A percentile compares a stretch with the other conserved stretches of the same genome.
phyloP scores from a whole-genome alignment of 1,140 invertebrate genomes.

The Drosophila bocki region DNA sequence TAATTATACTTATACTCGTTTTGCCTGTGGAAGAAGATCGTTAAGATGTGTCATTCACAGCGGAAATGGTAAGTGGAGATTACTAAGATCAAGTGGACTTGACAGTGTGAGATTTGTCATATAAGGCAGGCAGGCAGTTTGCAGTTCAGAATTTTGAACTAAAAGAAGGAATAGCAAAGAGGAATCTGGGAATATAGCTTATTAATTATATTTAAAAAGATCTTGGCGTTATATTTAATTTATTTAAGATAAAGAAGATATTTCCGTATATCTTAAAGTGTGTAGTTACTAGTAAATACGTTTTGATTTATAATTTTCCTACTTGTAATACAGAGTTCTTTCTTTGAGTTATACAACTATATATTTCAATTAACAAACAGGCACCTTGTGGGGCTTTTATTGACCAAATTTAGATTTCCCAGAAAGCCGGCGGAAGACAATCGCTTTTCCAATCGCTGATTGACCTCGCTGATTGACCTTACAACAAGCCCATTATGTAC shows the following conservation, averaged over 20 bases:
- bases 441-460: conserved; percentile 58
- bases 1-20: conserved; percentile 29
- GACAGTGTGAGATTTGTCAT: not conserved
- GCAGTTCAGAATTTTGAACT: not conserved
- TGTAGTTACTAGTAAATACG: not conserved
- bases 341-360: not conserved
- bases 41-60: conserved; percentile 42
- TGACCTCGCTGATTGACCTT: conserved; percentile 74
- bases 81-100: conserved; percentile 10
- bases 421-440: conserved; percentile 40
- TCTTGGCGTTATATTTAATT: too few species aligned
- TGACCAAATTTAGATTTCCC: conserved; percentile 20
- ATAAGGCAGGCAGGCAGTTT: not conserved
- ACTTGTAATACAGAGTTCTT: not conserved
- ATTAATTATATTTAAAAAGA: not conserved
- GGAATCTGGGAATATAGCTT: not conserved
- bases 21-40: conserved; percentile 17
- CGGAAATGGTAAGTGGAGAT: conserved; percentile 28
- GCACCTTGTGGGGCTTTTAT: conserved; percentile 9
- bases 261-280: not conserved
- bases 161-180: not conserved
- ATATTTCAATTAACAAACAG: not conserved
- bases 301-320: not conserved
- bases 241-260: too few species aligned
- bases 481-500: conserved; percentile 58